Evolutionary conservation across 2,888 invertebrate species (phyloP).

Genomic region (Nesidiocoris tenuis): DNA sequence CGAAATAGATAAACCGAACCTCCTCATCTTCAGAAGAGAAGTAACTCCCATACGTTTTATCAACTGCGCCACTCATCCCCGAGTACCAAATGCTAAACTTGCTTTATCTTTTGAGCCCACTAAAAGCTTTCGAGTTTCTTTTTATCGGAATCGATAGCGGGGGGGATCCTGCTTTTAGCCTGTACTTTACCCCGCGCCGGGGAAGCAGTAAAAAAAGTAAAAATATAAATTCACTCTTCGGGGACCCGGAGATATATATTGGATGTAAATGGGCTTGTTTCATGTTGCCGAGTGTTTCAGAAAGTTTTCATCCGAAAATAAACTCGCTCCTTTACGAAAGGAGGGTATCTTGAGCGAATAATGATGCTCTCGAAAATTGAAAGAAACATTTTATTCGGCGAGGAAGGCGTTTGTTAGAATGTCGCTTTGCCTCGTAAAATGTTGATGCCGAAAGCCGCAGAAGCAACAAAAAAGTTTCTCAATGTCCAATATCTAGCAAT

Average conservation of each 20-base stretch:
- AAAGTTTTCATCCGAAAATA: slow-evolving; percentile 21
- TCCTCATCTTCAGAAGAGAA: slow-evolving; percentile 10
- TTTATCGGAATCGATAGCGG: slow-evolving; percentile 38
- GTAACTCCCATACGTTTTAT: slow-evolving; percentile 26
- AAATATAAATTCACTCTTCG: slow-evolving; percentile 20
- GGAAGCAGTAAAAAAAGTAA: slow-evolving; percentile 5
- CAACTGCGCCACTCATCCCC: slow-evolving; percentile 37
- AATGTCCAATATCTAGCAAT: too few relatives aligned
- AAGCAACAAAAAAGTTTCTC: too few relatives aligned
- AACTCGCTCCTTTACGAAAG: neutral
- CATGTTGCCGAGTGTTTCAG: slow-evolving; percentile 29
- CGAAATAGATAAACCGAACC: slow-evolving; percentile 32
- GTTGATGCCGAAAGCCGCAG: too few relatives aligned
- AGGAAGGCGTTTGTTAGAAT: too few relatives aligned
- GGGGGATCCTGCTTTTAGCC: slow-evolving; percentile 30
- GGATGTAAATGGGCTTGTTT: slow-evolving; percentile 41
- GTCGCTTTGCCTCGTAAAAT: too few relatives aligned
- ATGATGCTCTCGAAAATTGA: too few relatives aligned
- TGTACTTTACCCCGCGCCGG: slow-evolving; percentile 6
- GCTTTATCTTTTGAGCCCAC: slow-evolving; percentile 42
- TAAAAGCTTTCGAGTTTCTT: slow-evolving; percentile 42
- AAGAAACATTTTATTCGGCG: too few relatives aligned
- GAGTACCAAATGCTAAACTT: slow-evolving; percentile 37
- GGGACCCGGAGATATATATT: slow-evolving; percentile 11
- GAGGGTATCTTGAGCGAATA: slow-evolving; percentile 21